Base-by-base conservation (phyloP, 2,797 vertebrate genomes). In the Podarcis lilfordi region DNA sequence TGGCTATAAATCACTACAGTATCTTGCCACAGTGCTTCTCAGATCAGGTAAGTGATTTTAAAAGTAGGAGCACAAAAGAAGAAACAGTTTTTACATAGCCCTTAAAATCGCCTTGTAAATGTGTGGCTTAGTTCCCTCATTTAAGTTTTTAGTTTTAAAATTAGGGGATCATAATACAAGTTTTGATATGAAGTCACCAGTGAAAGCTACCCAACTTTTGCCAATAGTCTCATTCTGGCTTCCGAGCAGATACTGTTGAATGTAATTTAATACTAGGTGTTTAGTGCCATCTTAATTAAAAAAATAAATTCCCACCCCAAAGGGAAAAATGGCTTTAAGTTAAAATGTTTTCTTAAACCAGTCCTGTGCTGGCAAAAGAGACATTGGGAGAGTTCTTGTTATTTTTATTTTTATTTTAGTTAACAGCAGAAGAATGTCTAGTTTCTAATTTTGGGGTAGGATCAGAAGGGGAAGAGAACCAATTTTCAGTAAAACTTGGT, bases 1-100 rank as follows among this genome's bases (percentile, higher is more conserved):
- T 84, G 91, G 89, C 88, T 85, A 81, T 86, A 85, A 80, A 86
- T 93, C 89, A 78, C 43, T 80, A 94, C 89, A 80, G 40, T 93
- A 91, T 91, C 55, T 86, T 91, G 89, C 89, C 84, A 90, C 88
- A 93, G 83, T 91, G 82, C 86, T 93, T 91, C 64, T 86, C 71
- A 91, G 84, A 93, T 94, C 96, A 97, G 97, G 97, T 97, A 97
- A 97, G 96, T 97, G 92, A 92, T 91, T 91, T 78, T 91, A 72
- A 90, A 95, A 85, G 80, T 93, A 93, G 87, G 92, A 95, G 90
- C 89, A 89, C 66, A 87, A 86, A 95, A 92, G 92, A 92, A 90
- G 93, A 93, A 89, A 92, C 90, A 4, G 32, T 78, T 91, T 72
- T 91, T 68, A 88, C 88, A 35, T 84, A 71, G 29, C 15, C 76